Base-by-base conservation (phyloP, 2,113 vertebrate species). In the Mustela nigripes region DNA sequence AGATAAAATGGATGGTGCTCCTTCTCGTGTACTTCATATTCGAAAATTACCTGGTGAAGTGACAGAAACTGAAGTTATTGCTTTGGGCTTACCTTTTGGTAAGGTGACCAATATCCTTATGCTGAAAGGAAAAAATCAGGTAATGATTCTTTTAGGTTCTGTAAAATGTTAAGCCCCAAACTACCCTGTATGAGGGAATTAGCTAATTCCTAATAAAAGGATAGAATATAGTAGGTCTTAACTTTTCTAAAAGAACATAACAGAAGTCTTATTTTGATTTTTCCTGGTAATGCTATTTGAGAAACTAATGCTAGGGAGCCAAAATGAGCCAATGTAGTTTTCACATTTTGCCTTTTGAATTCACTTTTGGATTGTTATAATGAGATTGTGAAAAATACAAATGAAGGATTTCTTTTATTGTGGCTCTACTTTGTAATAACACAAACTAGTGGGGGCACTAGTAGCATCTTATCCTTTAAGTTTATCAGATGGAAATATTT, bases 91-190 rank as follows among this genome's bases (percentile, higher is more conserved):
- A 95, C 99, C 99, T 92, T 99, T 99, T 97, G 99, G 99, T 93
- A 99, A 99, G 98, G 99, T 99, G 98, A 99, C 99, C 95, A 99
- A 99, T 98, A 99, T 99, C 98, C 99, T 99, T 56, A 99, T 99
- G 89, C 98, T 99, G 89, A 99, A 99, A 99, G 99, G 99, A 95
- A 99, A 99, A 98, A 99, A 99, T 97, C 99, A 99, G 99, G 99
- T 99, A 98, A 98, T 36, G 83, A 1, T 60, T 95, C 97, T 94
- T 91, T 89, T 15, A 85, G 36, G 4, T 10, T 15, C 93, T 69
- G 73, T 18, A 73, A 45, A 94, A 69, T 67, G 73, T 62, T 96
- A 71, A 81, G 56, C 9, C 4, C 67, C 84, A 67, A 58, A 71
- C 63, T 89, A 28, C 69, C 45, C 4, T 22, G 33, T 11, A 53